Conservation (phyloP, 2,797 vertebrate species). For the Sebastes aleutianus region DNA sequence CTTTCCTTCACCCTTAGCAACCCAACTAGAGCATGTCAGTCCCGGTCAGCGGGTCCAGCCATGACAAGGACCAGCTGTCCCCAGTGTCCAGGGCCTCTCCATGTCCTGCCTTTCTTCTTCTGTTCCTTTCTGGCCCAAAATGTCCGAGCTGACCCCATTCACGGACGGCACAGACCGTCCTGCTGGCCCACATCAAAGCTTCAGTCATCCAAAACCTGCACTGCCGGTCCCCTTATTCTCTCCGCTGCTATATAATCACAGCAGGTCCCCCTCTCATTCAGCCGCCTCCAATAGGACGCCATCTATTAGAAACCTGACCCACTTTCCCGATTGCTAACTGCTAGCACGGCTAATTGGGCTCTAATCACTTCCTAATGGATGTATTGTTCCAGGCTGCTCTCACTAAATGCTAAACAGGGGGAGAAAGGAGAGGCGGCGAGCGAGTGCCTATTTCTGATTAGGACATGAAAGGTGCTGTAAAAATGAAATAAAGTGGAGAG, state of each 20-base stretch:
- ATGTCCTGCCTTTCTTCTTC: constrained; percentile 16
- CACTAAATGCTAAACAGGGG: constrained; percentile 68
- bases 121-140: constrained; percentile 33
- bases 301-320: constrained; percentile 80
- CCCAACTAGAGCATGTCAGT: constrained; percentile 50
- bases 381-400: constrained; percentile 76
- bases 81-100: constrained; percentile 36
- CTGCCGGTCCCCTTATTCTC: constrained; percentile 30
- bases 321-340: constrained; percentile 74
- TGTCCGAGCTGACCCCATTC: constrained; percentile 52
- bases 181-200: constrained; percentile 51
- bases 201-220: constrained; percentile 56
- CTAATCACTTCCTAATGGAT: constrained; percentile 82
- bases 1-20: constrained; percentile 20
- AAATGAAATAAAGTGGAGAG: constrained; percentile 45
- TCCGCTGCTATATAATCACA: constrained; percentile 43
- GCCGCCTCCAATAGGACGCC: constrained; percentile 65
- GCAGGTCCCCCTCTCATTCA: constrained; percentile 59
- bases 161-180: constrained; percentile 36
- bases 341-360: constrained; percentile 80
- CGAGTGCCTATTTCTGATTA: constrained; percentile 51
- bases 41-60: constrained; percentile 49
- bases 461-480: constrained; percentile 55
- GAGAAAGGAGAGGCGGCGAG: constrained; percentile 25
- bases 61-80: constrained; percentile 28